Evolutionary conservation across 1,140 invertebrate species (phyloP).

Genomic region (Drusus annulatus): DNA sequence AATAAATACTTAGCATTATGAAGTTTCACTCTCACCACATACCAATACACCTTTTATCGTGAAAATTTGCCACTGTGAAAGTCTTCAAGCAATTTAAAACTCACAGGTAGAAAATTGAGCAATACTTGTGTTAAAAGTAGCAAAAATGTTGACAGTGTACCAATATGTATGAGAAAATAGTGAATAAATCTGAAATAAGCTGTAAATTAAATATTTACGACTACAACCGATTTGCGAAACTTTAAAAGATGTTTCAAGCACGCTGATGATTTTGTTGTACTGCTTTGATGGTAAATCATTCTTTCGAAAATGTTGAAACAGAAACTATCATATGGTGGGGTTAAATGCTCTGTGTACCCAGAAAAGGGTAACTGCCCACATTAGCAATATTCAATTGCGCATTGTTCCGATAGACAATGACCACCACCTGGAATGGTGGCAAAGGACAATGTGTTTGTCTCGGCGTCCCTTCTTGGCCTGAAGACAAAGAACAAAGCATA

Average conservation of each 20-base stretch:
- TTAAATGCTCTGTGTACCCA: too few species aligned
- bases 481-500: constrained; percentile 32
- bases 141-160: background rate
- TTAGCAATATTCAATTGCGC: too few species aligned
- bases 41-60: background rate
- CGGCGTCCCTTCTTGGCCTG: constrained; percentile 1
- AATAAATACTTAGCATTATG: constrained; percentile 27
- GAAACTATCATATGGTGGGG: background rate
- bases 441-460: too few species aligned
- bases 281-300: background rate
- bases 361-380: too few species aligned
- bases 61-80: background rate
- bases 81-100: background rate
- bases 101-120: background rate
- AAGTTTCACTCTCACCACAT: background rate
- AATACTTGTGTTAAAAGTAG: background rate
- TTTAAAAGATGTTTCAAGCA: background rate
- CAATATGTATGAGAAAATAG: background rate
- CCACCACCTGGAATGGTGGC: too few species aligned
- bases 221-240: background rate
- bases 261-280: background rate
- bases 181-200: background rate
- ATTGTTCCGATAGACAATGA: too few species aligned
- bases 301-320: background rate
- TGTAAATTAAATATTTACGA: background rate